Base-by-base conservation (phyloP, 2,113 vertebrate genomes). In the Coregonus clupeaformis region DNA sequence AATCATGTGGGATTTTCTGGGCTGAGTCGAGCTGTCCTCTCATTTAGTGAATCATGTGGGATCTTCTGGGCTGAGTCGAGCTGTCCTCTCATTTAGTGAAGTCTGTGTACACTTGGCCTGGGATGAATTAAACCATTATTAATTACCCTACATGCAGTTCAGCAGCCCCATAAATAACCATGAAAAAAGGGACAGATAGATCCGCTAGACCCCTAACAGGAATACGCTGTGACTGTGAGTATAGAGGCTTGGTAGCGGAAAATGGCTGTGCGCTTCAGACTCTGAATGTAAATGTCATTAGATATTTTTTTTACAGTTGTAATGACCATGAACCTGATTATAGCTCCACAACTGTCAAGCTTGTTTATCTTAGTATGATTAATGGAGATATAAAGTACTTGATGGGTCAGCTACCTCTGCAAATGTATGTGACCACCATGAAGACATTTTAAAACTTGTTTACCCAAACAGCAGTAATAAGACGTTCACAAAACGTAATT, bases 101-200 rank as follows among this genome's bases (percentile, higher is more conserved):
- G 75, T 71, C 77, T 75, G 30, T 78, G 78, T 83, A 73, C 78
- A 75, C 81, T 85, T 89, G 87, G 86, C 90, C 83, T 32, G 42
- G 79, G 85, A 91, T 91, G 88, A 91, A 91, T 90, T 87, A 86
- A 82, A 77, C 83, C 80, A 80, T 91, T 91, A 92, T 90, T 90
- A 92, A 92, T 92, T 87, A 88, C 82, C 71, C 81, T 27, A 77
- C 86, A 73, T 52, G 68, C 85, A 81, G 83, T 76, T 76, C 47
- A 78, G 52, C 20, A 55, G 78, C 63, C 70, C 82, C 85, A 84
- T 91, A 90, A 90, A 91, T 91, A 90, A 85, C 67, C 30, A 42
- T 42, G 64, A 42, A 29, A 42, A 69, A 62, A 76, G 18, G 69
- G 30, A 67, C 65, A 32, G 16, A 11, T 42, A 42, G 36, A 9